Evolutionary conservation across 2,888 invertebrate genomes (phyloP).

Genomic region (Cosmia trapezina): DNA sequence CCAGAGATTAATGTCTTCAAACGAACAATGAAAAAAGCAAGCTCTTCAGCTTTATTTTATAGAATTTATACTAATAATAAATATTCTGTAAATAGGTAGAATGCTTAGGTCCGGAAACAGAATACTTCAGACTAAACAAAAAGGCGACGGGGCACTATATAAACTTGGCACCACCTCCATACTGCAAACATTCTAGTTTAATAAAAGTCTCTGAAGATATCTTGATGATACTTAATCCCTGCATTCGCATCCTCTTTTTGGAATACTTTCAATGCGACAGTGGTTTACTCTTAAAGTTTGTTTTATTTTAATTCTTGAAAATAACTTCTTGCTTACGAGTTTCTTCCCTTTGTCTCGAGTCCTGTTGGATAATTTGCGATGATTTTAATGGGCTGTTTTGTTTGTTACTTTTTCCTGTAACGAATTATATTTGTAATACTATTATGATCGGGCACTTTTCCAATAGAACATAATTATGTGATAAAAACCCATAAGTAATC

Average conservation of each 20-base stretch:
- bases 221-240: conserved; percentile 58
- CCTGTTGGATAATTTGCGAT: conserved; percentile 17
- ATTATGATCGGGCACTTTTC: background rate
- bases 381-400: background rate
- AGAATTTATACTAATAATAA: no score
- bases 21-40: no score
- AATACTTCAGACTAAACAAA: conserved; percentile 17
- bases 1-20: no score
- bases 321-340: conserved; percentile 46
- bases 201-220: conserved; percentile 51
- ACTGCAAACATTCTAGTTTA: conserved; percentile 47
- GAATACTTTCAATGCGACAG: conserved; percentile 47
- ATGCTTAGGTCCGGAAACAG: conserved; percentile 22
- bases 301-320: conserved; percentile 50
- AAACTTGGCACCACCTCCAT: conserved; percentile 42
- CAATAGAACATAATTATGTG: background rate
- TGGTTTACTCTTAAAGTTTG: conserved; percentile 54
- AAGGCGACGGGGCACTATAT: conserved; percentile 14
- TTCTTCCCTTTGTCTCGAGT: conserved; percentile 29
- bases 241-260: conserved; percentile 45
- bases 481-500: background rate
- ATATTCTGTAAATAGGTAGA: no score
- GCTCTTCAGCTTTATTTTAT: no score
- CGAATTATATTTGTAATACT: no score
- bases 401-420: background rate